Evolutionary conservation across 1,140 invertebrate species (phyloP).

Genomic region (Saccostrea cuccullata): DNA sequence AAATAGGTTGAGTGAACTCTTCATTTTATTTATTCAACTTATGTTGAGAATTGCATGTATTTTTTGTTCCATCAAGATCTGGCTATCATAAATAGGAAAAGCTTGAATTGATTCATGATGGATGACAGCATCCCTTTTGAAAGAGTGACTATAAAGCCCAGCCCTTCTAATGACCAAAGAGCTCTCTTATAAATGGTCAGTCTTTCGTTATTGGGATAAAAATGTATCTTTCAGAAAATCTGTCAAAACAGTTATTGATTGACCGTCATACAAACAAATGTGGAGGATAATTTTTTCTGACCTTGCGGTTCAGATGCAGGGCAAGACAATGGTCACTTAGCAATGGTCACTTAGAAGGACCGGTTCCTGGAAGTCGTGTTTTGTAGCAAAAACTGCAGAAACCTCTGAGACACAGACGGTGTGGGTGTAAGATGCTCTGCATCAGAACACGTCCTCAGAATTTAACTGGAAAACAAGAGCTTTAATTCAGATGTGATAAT

Average conservation of each 20-base stretch:
- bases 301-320: constrained; percentile 18
- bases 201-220: constrained; percentile 28
- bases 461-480: too few species aligned
- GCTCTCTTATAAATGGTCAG: constrained; percentile 9
- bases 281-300: constrained; percentile 36
- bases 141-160: not conserved
- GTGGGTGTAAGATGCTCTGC: not conserved
- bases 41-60: too few species aligned
- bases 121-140: not conserved
- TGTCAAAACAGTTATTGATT: constrained; percentile 36
- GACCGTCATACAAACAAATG: constrained; percentile 25
- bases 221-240: constrained; percentile 25
- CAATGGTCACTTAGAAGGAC: constrained; percentile 1
- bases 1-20: too few species aligned
- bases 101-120: not conserved
- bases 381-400: not conserved
- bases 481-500: too few species aligned
- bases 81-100: not conserved
- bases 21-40: too few species aligned
- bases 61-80: not conserved
- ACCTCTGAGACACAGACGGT: not conserved
- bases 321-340: constrained; percentile 9
- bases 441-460: not conserved
- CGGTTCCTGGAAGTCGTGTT: not conserved
- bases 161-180: not conserved